Evolutionary conservation across 2,113 vertebrate genomes (phyloP), one percentile per base, ranked within the genome.

Genomic region (Osmerus mordax): DNA sequence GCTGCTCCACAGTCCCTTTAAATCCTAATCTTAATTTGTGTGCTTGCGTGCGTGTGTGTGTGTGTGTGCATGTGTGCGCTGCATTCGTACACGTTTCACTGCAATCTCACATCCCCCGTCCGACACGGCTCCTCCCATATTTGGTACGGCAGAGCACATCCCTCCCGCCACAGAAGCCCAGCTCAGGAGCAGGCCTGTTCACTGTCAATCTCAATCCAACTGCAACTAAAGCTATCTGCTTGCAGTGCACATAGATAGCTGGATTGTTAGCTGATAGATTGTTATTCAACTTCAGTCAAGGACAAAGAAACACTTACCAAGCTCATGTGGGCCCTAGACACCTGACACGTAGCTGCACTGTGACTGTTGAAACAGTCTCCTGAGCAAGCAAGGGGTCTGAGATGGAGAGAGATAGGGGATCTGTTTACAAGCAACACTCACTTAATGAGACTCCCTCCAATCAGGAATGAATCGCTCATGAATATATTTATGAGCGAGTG

Each of bases 401-500:
- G 60, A 14, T 23, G 21, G 25, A 63, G 61, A 63, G 14, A 21
- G 25, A 63, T 63, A 15, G 25, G 2, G 2, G 5, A 1, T 11
- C 29, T 12, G 18, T 7, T 63, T 63, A 16, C 16, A 63, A 63
- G 15, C 25, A 63, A 63, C 61, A 32, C 61, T 63, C 25, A 29
- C 61, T 63, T 63, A 18, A 32, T 63, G 61, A 63, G 14, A 63
- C 29, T 29, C 60, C 25, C 25, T 63, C 13, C 61, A 36, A 18
- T 36, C 15, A 47, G 41, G 7, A 47, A 47, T 60, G 58, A 16
- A 29, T 21, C 29, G 32, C 29, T 32, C 28, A 63, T 63, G 28
- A 63, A 36, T 63, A 63, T 25, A n/a, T 32, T 28, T 63, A 60
- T 60, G 58, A 63, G 54, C n/a, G 54, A 56, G 54, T 3, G 19